A percentile compares a stretch with the other conserved stretches of the same genome.
These are phyloP conservation scores for Passer domesticus DNA, from an alignment of 2,113 vertebrate genomes.

Conservation along the genomic window DNA sequence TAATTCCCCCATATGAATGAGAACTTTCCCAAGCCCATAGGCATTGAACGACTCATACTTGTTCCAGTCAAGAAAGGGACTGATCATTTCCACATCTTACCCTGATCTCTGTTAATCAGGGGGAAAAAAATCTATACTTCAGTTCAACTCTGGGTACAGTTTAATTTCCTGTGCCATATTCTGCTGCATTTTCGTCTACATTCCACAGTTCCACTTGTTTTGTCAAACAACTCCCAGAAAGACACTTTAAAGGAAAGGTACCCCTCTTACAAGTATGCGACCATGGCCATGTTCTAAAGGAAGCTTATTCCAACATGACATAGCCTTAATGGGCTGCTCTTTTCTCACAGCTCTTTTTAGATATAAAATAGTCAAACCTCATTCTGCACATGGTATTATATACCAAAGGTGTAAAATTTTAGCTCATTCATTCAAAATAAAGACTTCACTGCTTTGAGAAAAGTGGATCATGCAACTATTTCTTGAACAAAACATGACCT, in stretches of 20 bases:
- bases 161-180: background rate
- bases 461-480: background rate
- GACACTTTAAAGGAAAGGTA: background rate
- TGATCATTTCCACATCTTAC: background rate
- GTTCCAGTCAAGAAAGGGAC: background rate
- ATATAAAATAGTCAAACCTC: background rate
- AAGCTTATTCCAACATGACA: background rate
- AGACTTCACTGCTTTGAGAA: background rate
- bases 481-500: background rate
- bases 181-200: background rate
- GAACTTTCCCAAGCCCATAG: background rate
- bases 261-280: background rate
- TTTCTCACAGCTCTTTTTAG: background rate
- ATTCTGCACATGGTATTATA: background rate
- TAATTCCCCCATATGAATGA: background rate
- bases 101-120: background rate
- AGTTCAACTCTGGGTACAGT: background rate
- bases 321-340: background rate
- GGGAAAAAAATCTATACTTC: background rate
- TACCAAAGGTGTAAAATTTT: background rate
- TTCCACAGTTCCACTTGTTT: background rate
- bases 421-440: background rate
- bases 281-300: fast-evolving
- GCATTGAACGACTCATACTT: background rate
- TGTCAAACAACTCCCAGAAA: background rate